These are phyloP conservation scores for Burhinus bistriatus DNA, from an alignment of 2,113 vertebrate species.

Conservation along the genomic window DNA sequence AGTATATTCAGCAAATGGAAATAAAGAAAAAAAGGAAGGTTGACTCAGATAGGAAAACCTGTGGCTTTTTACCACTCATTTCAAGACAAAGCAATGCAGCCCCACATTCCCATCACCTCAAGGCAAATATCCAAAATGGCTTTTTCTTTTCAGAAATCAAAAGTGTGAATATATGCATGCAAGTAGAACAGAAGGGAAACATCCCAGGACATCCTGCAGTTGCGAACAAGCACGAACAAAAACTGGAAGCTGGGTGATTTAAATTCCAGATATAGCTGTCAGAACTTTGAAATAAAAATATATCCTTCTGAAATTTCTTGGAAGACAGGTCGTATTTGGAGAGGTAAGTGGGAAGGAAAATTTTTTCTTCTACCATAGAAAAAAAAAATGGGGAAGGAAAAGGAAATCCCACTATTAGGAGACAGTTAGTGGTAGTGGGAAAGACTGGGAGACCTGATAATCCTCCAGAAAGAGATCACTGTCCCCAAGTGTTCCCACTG, in stretches of 20 bases:
- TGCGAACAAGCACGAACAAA: background rate
- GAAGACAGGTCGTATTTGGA: background rate
- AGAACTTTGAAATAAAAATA: background rate
- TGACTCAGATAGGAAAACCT: background rate
- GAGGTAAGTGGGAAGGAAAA: background rate
- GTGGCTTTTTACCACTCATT: background rate
- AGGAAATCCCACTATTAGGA: background rate
- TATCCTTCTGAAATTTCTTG: background rate
- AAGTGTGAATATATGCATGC: background rate
- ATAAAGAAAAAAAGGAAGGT: background rate
- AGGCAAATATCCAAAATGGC: background rate
- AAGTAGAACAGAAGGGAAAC: background rate
- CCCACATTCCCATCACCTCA: background rate
- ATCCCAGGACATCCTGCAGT: background rate
- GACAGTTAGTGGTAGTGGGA: background rate
- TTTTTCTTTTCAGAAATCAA: background rate
- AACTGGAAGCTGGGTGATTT: background rate
- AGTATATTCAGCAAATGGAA: background rate
- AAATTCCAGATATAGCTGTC: background rate
- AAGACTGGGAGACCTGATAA: background rate
- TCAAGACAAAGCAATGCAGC: background rate
- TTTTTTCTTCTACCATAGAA: background rate
- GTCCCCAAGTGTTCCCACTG: background rate
- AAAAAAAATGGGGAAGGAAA: background rate
- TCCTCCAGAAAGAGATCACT: background rate